phyloP scores from a whole-genome alignment of 2,797 vertebrate species.

The Acrossocheilus wenchowensis region DNA sequence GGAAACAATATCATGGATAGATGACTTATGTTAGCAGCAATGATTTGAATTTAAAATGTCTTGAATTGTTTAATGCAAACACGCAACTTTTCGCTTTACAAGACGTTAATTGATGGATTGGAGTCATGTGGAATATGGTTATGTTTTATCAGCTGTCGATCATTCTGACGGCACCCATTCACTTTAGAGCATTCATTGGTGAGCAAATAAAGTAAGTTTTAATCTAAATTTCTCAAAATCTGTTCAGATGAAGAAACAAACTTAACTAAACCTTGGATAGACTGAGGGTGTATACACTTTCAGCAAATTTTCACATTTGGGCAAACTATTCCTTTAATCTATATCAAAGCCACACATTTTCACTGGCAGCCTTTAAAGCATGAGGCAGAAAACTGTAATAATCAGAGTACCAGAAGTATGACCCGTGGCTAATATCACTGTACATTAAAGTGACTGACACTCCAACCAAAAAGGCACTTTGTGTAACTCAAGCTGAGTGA shows the following conservation, averaged over 20 bases:
- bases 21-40: too few relatives aligned
- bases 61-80: too few relatives aligned
- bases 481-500: background rate
- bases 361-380: background rate
- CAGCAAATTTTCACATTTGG: background rate
- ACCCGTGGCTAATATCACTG: background rate
- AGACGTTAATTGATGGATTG: too few relatives aligned
- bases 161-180: background rate
- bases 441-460: background rate
- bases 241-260: background rate
- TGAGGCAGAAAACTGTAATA: background rate
- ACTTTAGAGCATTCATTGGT: background rate
- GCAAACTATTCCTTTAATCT: background rate
- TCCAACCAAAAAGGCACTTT: conserved; percentile 7
- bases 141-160: background rate
- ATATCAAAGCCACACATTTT: background rate
- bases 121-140: too few relatives aligned
- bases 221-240: background rate
- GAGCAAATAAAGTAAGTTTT: background rate
- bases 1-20: too few relatives aligned
- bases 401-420: background rate
- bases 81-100: too few relatives aligned
- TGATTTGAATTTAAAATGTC: too few relatives aligned
- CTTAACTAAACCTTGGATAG: background rate
- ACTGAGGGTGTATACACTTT: background rate